A percentile compares a stretch with the other conserved stretches of the same genome.
phyloP scores from a whole-genome alignment of 2,888 invertebrate genomes.

The Acanthococcus lagerstroemiae region DNA sequence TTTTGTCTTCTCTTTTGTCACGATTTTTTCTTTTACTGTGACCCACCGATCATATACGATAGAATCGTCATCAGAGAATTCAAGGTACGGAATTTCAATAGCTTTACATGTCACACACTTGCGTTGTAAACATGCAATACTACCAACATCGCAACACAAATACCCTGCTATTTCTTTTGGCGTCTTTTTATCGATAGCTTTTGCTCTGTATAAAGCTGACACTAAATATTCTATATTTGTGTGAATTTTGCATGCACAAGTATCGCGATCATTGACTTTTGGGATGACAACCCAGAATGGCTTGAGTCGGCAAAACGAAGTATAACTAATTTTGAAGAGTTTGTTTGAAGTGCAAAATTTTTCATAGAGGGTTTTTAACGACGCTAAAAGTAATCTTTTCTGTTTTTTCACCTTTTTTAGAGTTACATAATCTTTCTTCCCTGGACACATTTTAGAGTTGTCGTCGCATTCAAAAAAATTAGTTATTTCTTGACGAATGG shows the following conservation, averaged over 20 bases:
- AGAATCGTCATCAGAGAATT: no score
- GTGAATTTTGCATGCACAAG: conserved; percentile 33
- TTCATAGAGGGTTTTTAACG: conserved; percentile 30
- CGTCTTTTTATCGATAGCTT: no score
- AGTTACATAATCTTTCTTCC: conserved; percentile 34
- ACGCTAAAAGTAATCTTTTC: conserved; percentile 19
- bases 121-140: no score
- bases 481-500: not conserved
- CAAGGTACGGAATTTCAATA: no score
- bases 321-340: conserved; percentile 29
- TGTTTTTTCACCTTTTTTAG: conserved; percentile 30
- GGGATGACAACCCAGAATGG: conserved; percentile 35
- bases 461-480: conserved; percentile 33
- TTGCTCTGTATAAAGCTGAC: no score
- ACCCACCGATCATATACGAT: no score
- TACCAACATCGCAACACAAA: no score
- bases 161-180: no score
- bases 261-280: conserved; percentile 32
- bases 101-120: no score
- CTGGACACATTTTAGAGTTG: conserved; percentile 33
- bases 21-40: no score
- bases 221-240: conserved; percentile 30
- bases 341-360: conserved; percentile 31
- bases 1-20: no score
- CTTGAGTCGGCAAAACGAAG: conserved; percentile 32